Percentiles rank a stretch among this genome's conserved stretches.
These are phyloP conservation scores for Mus caroli DNA, from an alignment of 2,797 vertebrate species.

Conservation along the genomic window DNA sequence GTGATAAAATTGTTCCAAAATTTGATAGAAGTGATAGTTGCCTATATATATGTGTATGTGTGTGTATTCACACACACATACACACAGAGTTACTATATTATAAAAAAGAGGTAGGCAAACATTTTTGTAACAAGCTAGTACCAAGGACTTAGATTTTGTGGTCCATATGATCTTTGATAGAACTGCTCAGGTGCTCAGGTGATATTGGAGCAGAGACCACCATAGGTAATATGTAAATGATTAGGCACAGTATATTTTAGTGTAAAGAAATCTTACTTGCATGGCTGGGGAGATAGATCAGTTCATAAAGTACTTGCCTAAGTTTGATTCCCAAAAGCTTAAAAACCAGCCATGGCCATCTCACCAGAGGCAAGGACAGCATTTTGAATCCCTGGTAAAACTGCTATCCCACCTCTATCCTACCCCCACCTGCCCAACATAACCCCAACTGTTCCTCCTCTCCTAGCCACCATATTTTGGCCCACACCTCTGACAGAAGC, in stretches of 20 bases:
- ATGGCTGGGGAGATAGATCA: background rate
- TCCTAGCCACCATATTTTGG: background rate
- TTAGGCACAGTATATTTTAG: background rate
- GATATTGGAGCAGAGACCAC: no score
- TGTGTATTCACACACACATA: no score
- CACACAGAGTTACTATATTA: no score
- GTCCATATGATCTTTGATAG: no score
- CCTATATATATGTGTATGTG: background rate
- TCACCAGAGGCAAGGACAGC: background rate
- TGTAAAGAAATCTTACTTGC: slow-evolving; percentile 25
- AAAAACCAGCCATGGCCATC: background rate
- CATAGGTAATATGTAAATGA: no score
- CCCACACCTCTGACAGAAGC: background rate
- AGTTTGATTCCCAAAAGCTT: background rate
- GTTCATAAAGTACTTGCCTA: background rate
- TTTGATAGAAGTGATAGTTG: background rate
- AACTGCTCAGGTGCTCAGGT: no score
- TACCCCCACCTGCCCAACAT: background rate
- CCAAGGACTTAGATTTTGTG: no score
- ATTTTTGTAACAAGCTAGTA: no score
- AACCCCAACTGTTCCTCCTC: background rate
- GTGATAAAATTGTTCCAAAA: slow-evolving; percentile 42
- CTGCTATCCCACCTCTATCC: background rate
- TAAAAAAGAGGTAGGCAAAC: no score
- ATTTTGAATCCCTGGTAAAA: background rate